Percentiles rank a stretch among this genome's conserved stretches.
These are phyloP conservation scores for Orchestes rusci DNA, from an alignment of 2,888 invertebrate species.

Conservation along the genomic window DNA sequence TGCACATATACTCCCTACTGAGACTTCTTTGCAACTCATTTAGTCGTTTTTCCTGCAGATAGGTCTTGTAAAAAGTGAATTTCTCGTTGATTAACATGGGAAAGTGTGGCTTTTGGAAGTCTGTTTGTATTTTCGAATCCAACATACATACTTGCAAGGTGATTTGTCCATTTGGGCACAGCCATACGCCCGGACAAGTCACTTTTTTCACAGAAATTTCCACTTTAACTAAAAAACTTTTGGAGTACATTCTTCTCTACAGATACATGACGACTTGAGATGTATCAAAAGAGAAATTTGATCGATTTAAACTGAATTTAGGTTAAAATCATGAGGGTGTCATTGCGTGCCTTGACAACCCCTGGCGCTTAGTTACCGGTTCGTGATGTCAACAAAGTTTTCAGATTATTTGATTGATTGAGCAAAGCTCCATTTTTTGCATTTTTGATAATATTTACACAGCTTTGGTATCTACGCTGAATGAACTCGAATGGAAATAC, in stretches of 20 bases:
- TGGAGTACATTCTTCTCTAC: constrained; percentile 36
- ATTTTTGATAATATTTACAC: too few relatives aligned
- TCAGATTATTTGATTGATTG: too few relatives aligned
- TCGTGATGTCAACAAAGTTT: too few relatives aligned
- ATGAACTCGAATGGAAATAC: too few relatives aligned
- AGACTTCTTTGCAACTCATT: constrained; percentile 45
- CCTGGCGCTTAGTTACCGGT: too few relatives aligned
- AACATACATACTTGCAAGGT: constrained; percentile 63
- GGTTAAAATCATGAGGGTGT: constrained; percentile 13
- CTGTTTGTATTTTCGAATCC: constrained; percentile 63
- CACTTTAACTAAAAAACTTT: constrained; percentile 52
- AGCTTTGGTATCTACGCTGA: too few relatives aligned
- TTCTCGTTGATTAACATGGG: constrained; percentile 65
- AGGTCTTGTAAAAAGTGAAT: constrained; percentile 61
- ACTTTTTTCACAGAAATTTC: constrained; percentile 59
- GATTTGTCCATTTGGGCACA: constrained; percentile 71
- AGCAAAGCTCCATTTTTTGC: too few relatives aligned
- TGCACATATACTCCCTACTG: constrained; percentile 56
- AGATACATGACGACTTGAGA: constrained; percentile 2
- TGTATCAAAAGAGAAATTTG: constrained; percentile 2
- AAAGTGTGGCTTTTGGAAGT: constrained; percentile 58
- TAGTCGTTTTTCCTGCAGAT: constrained; percentile 42
- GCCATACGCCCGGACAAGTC: constrained; percentile 80
- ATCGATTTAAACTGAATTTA: constrained; percentile 15
- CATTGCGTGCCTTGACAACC: constrained; percentile 20